These are phyloP conservation scores for Mastomys coucha DNA, from an alignment of 2,113 vertebrate genomes.

Conservation along the genomic window DNA sequence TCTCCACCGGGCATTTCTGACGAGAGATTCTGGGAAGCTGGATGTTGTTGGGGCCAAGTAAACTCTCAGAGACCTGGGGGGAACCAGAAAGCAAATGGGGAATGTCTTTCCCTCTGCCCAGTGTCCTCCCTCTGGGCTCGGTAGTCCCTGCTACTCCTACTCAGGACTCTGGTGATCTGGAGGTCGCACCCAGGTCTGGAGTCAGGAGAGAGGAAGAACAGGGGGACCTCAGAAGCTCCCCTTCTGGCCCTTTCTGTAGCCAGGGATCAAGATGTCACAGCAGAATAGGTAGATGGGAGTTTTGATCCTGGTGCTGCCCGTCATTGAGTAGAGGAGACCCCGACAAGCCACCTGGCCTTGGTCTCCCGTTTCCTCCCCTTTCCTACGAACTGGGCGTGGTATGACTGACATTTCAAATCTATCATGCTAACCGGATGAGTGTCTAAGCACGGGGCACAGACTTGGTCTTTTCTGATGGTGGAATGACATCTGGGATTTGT, in stretches of 20 bases:
- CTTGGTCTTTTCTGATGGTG: background rate
- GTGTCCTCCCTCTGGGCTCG: background rate
- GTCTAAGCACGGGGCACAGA: background rate
- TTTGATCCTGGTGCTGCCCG: background rate
- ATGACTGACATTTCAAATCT: background rate
- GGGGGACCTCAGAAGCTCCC: background rate
- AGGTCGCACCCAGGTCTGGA: background rate
- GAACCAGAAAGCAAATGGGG: background rate
- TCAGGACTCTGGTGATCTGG: background rate
- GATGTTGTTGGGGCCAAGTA: background rate
- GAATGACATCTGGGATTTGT: background rate
- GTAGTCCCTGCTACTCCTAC: background rate
- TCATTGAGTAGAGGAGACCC: background rate
- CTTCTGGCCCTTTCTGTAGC: background rate
- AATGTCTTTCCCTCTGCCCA: background rate
- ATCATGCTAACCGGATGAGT: background rate
- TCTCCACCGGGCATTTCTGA: constrained; percentile 41
- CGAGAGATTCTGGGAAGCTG: constrained; percentile 61
- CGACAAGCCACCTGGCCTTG: background rate
- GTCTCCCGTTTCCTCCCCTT: background rate
- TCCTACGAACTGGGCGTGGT: background rate
- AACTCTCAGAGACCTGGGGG: background rate
- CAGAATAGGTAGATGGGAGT: background rate
- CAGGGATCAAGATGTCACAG: background rate
- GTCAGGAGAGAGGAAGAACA: background rate